Evolutionary conservation across 2,888 invertebrate genomes (phyloP).

Genomic region (Trachelus iudaicus): DNA sequence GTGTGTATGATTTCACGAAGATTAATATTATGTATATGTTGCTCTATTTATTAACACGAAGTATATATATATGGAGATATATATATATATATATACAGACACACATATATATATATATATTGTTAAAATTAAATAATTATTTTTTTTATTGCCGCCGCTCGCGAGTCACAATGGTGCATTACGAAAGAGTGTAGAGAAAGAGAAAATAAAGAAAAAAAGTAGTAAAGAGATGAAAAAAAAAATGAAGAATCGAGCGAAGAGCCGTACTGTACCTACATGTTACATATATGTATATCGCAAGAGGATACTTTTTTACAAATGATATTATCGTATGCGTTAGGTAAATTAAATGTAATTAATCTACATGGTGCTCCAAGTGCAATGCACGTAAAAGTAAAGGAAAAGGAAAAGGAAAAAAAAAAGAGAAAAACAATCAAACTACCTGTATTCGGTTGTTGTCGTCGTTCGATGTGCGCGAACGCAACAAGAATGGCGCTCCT

Average conservation of each 20-base stretch:
- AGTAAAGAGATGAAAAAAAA: conserved; percentile 5
- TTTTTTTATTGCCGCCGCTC: conserved; percentile 46
- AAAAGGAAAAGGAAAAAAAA: not conserved
- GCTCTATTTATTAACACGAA: conserved; percentile 62
- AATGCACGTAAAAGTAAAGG: conserved; percentile 50
- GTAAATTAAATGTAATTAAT: conserved; percentile 46
- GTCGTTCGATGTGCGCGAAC: conserved; percentile 39
- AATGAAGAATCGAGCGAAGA: conserved; percentile 21
- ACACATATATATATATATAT: conserved; percentile 46
- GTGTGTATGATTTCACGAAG: conserved; percentile 39
- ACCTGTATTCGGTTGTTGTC: conserved; percentile 54
- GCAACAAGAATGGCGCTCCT: conserved; percentile 30
- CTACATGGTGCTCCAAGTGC: conserved; percentile 59
- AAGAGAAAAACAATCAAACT: conserved; percentile 37
- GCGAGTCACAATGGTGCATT: conserved; percentile 17
- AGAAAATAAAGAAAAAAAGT: conserved; percentile 13
- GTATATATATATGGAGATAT: conserved; percentile 24
- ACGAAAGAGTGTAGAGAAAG: conserved; percentile 6
- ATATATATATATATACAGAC: conserved; percentile 29
- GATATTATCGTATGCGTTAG: conserved; percentile 41
- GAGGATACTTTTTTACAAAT: conserved; percentile 52
- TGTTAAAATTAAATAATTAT: conserved; percentile 59
- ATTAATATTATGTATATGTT: conserved; percentile 64
- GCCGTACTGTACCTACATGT: conserved; percentile 21
- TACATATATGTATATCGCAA: conserved; percentile 21